These are phyloP conservation scores for Mormyrus proboscirostris DNA, from an alignment of 2,797 vertebrate genomes.

Conservation along the genomic window DNA sequence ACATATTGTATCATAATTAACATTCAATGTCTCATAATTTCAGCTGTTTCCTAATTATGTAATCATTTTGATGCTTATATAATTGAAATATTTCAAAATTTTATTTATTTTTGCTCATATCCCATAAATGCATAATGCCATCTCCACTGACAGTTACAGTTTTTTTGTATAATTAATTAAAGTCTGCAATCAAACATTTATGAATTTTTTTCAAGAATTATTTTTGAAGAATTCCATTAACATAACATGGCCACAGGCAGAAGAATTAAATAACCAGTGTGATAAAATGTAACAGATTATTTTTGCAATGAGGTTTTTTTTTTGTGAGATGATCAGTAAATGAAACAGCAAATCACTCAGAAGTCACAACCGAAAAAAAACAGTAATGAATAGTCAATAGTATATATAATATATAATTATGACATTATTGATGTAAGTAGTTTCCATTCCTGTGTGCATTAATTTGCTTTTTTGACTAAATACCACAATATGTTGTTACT, in stretches of 20 bases:
- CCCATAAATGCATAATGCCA: not conserved
- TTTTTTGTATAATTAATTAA: not conserved
- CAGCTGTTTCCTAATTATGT: not conserved
- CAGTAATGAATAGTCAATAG: not conserved
- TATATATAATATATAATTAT: not conserved
- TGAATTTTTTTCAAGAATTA: not conserved
- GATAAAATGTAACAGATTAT: not conserved
- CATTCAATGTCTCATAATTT: not conserved
- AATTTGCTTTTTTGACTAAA: constrained; percentile 1
- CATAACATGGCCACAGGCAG: not conserved
- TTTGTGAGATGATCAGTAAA: not conserved
- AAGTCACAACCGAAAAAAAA: not conserved
- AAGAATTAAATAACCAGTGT: not conserved
- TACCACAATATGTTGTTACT: not conserved
- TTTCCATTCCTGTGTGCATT: not conserved
- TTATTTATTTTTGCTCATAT: not conserved
- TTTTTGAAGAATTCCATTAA: not conserved
- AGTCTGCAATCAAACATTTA: not conserved
- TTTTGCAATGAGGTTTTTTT: not conserved
- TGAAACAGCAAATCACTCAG: not conserved
- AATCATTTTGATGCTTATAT: not conserved
- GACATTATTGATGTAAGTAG: not conserved
- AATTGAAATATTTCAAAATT: not conserved
- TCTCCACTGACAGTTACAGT: not conserved
- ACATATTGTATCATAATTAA: not conserved